Base-by-base conservation (phyloP, 2,888 invertebrate genomes). In the Andrena praecox region DNA sequence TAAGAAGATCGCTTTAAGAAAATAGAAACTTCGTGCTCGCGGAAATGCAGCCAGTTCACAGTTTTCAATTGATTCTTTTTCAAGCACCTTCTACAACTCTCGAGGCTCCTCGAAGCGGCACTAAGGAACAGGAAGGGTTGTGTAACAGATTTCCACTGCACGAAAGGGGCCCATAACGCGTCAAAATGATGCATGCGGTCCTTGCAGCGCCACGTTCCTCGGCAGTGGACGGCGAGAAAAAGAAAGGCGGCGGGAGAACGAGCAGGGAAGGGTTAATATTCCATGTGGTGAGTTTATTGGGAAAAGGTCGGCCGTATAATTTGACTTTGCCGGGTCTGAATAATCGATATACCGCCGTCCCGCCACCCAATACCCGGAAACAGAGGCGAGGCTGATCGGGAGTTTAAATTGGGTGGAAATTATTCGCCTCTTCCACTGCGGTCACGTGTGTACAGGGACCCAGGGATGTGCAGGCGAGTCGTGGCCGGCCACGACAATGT, bases 381-480 rank as follows among this genome's bases (percentile, higher is more conserved):
- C 90, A 89, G 90, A 91, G 88, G 90, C 87, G 87, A 88, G 87
- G 87, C 90, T 87, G 91, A 91, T 91, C 90, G 90, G 76, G 88
- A 86, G 90, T 90, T 90, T 90, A 92, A 92, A 92, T 92, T 92
- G 91, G 88, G 87, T 91, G 91, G 90, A 92, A 92, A 92, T 91
- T 90, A 91, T 92, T 91, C 89, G 84, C 83, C 82, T 82, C 82
- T 81, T 81, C 82, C 68, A 76, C 56, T n/a, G 29, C 16, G 29
- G 29, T 27, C 35, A 54, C 54, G 42, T 56, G 63, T 52, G 3
- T 35, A 74, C 35, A 24, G 42, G 27, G 31, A 16, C 2, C 24
- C n/a, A 35, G 42, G 33, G 29, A 27, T 56, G 64, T 64, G 60
- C 68, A 72, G 62, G 79, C 64, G 60, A 50, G 77, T 75, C 54